Base-by-base conservation (phyloP, 1,140 invertebrate genomes). In the Lordiphosa stackelbergi region DNA sequence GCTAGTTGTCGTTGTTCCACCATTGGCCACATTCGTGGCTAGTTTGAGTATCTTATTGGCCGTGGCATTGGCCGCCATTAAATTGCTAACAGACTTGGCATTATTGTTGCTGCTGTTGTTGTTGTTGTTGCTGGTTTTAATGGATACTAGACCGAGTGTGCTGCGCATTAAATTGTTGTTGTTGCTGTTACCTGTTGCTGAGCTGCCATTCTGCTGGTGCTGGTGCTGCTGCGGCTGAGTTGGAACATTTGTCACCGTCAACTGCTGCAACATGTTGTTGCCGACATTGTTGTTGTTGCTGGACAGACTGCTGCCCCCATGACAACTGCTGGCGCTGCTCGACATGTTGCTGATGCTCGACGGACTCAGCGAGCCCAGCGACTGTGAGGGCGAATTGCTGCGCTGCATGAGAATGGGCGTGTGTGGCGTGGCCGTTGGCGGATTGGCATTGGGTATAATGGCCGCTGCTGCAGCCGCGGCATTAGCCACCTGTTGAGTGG, bases 331-430 rank as follows among this genome's bases (percentile, higher is more conserved):
- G 47, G 79, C 79, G 37, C 79, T 83, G 62, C 85, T 85, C 35
- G 85, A 87, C 79, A 87, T 85, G 42, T 87, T 87, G 64, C 86
- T 87, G 38, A 79, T 78, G 71, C 85, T 87, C 46, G 86, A 87
- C 4, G 86, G 84, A 40, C 85, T 87, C 3, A 86, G 56, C 36
- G 68, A 90, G 81, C 64, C 89, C 66, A 64, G 70, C 52, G 75
- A 88, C 37, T 83, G 88, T 43, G 62, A 87, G 9, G 85, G 85
- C 16, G 85, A 87, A 24, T 74, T 73, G 46, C 85, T 87, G 42
- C 85, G 85, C 59, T 85, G 78, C 41, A 86, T 65, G 10, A n/a
- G 55, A 48, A 43, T 43, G 35, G 13, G 40, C 35, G 38, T 45
- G 31, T 19, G 36, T 49, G 16, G 24, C 3, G 63, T 40, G 13